Conservation (phyloP, 1,140 invertebrate species). For the Drosophila triauraria region DNA sequence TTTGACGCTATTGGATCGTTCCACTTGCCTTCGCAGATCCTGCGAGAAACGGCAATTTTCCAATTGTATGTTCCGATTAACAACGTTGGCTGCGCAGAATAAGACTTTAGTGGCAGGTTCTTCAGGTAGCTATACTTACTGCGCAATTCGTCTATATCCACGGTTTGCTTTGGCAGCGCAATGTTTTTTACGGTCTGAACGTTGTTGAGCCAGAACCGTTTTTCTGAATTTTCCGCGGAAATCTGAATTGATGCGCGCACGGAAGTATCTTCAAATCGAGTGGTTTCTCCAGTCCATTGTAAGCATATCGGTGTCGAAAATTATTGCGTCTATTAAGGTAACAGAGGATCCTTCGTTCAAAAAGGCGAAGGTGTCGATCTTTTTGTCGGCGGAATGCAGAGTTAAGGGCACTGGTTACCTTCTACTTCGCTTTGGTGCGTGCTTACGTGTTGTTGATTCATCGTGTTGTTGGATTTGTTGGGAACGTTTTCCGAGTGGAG, state of each 20-base stretch:
- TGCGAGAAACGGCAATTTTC: slow-evolving; percentile 7
- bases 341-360: neutral
- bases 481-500: neutral
- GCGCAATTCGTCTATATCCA: neutral
- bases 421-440: neutral
- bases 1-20: slow-evolving; percentile 3
- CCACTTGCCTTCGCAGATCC: neutral
- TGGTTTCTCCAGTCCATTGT: too few relatives aligned
- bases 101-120: neutral
- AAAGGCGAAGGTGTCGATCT: too few relatives aligned
- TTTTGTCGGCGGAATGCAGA: neutral
- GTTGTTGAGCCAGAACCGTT: neutral
- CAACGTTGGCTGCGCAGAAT: slow-evolving; percentile 1
- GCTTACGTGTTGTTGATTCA: neutral
- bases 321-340: neutral
- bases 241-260: neutral
- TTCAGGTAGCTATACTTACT: slow-evolving; percentile 1
- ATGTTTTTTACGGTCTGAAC: neutral
- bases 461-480: neutral
- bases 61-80: slow-evolving; percentile 3
- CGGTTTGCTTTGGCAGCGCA: neutral
- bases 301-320: neutral
- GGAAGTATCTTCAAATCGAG: too few relatives aligned
- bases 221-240: neutral
- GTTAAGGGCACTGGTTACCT: neutral